Evolutionary conservation across 2,113 vertebrate species (phyloP), one percentile per base, ranked within the genome.

Genomic region (Struthio camelus): DNA sequence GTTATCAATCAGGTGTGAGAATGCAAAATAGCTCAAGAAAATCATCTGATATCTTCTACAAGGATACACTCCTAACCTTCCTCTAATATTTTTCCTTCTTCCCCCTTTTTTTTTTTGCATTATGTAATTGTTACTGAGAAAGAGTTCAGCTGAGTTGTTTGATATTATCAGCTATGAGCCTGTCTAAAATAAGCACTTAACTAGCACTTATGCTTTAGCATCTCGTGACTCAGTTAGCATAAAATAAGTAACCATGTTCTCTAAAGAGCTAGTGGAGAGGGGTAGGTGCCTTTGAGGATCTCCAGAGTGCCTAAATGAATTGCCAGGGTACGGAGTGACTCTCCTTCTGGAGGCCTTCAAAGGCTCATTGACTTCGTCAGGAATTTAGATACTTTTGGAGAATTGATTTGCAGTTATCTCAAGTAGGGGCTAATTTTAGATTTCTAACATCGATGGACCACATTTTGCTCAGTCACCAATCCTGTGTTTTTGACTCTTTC

Each of bases 31-130:
- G 61, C 12, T 82, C 32, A 72, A 79, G 44, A 85, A 93, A 93
- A 89, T 4, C 9, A 56, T 25, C 40, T 61, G 32, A 36, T 11
- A 54, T 28, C 32, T 83, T 79, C 46, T 44, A 34, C 15, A 81
- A 89, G 22, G 56, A 50, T 8, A 24, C 36, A 6, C 19, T 89
- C 27, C 44, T 78, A 70, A 70, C 17, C 16, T 32, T 77, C 18
- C 53, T 5, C 18, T 82, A 53, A 54, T 25, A 69, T 11, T 38
- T 75, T 10, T 27, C 25, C 50, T 67, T 30, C 13, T 30, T 23
- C 54, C 34, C 32, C 9, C 53, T 38, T 11, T 34, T 13, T 50
- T 25, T 13, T 22, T 10, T 25, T 0, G 0, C 50, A 15, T 18
- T 53, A 14, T 64, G 12, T 27, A 76, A 53, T 13, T 72, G 11